These are phyloP conservation scores for Panurus biarmicus DNA, from an alignment of 2,113 vertebrate species.

Conservation along the genomic window DNA sequence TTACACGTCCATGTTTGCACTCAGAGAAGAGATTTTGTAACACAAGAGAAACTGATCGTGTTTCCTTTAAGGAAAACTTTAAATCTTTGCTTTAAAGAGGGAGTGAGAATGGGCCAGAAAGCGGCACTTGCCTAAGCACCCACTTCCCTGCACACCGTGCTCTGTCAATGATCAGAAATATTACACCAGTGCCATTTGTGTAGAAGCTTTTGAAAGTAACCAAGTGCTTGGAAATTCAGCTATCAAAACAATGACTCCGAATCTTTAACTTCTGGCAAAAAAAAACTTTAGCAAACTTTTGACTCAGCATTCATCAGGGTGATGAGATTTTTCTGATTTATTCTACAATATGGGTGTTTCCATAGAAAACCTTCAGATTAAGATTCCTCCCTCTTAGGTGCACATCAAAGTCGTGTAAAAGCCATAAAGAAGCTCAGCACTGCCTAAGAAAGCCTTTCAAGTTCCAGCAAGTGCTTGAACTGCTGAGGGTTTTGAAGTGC, in stretches of 20 bases:
- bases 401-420: constrained; percentile 50
- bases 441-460: constrained; percentile 53
- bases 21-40: neutral
- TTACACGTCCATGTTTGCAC: neutral
- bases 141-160: neutral
- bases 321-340: constrained; percentile 10
- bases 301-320: neutral
- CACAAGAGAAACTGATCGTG: neutral
- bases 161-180: neutral
- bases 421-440: constrained; percentile 40
- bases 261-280: neutral
- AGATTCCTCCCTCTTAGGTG: constrained; percentile 46
- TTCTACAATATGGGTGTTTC: neutral
- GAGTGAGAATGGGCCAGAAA: neutral
- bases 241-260: neutral
- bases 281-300: neutral
- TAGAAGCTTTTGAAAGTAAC: neutral
- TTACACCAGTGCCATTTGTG: neutral
- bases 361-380: constrained; percentile 20
- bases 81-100: neutral
- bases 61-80: neutral
- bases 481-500: constrained; percentile 51
- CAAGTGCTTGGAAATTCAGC: neutral
- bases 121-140: neutral
- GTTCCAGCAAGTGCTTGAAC: constrained; percentile 50